Conservation (phyloP, 2,113 vertebrate genomes). For the Bostrychus sinensis region DNA sequence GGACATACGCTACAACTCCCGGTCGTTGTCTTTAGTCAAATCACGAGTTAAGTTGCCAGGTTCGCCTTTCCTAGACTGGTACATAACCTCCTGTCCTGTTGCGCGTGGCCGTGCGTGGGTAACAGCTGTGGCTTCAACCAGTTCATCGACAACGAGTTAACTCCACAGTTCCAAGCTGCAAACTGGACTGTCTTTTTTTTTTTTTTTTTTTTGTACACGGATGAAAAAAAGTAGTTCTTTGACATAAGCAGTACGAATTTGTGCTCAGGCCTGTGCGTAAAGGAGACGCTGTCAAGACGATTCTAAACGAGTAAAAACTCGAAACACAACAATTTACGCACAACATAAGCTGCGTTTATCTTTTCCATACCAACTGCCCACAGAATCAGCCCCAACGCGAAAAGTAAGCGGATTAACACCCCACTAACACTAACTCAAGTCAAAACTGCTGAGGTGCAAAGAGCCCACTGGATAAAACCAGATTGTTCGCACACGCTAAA, state of each 20-base stretch:
- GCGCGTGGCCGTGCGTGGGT: slow-evolving; percentile 21
- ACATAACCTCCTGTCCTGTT: slow-evolving; percentile 27
- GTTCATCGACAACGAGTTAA: slow-evolving; percentile 27
- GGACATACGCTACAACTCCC: background rate
- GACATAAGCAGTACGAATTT: background rate
- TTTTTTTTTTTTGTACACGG: no score
- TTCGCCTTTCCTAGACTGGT: background rate
- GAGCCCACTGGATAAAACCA: background rate
- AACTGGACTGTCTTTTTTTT: slow-evolving; percentile 10
- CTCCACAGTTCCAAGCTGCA: slow-evolving; percentile 16
- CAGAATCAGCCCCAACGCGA: slow-evolving; percentile 43
- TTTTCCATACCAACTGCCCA: background rate
- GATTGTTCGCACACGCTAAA: background rate
- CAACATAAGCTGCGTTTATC: background rate
- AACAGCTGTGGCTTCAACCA: slow-evolving; percentile 28
- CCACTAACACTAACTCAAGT: background rate
- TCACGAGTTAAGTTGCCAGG: background rate
- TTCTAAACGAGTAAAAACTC: background rate
- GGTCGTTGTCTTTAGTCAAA: background rate
- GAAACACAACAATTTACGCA: background rate
- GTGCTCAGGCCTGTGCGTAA: slow-evolving; percentile 38
- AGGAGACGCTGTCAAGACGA: background rate
- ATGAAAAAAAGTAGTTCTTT: background rate
- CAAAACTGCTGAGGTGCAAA: background rate
- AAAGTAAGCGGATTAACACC: slow-evolving; percentile 26